These are phyloP conservation scores for Chrysolina americana DNA, from an alignment of 2,888 invertebrate species.

Conservation along the genomic window DNA sequence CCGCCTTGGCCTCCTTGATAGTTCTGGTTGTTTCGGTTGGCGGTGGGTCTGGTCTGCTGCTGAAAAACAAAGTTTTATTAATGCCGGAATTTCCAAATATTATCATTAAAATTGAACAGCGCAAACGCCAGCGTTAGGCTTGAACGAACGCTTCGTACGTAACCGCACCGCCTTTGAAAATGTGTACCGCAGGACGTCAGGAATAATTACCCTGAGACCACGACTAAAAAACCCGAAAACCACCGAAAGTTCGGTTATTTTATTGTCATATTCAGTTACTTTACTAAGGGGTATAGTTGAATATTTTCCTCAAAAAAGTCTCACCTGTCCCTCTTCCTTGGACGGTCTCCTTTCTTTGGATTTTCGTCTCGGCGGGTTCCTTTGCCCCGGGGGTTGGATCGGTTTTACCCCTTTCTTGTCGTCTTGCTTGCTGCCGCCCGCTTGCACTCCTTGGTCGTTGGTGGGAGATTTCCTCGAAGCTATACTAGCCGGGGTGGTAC, in stretches of 20 bases:
- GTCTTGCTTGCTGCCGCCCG: slow-evolving; percentile 67
- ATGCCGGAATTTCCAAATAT: neutral
- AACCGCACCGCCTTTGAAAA: too few species aligned
- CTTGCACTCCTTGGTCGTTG: slow-evolving; percentile 88
- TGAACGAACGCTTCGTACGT: too few species aligned
- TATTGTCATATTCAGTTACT: too few species aligned
- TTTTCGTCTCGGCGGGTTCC: slow-evolving; percentile 63
- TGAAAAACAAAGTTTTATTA: slow-evolving; percentile 38
- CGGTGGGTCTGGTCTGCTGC: slow-evolving; percentile 61
- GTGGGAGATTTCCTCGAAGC: slow-evolving; percentile 87
- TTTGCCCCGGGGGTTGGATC: slow-evolving; percentile 58
- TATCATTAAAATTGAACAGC: neutral
- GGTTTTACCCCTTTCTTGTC: slow-evolving; percentile 65
- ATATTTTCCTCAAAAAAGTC: neutral
- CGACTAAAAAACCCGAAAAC: too few species aligned
- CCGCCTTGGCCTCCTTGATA: slow-evolving; percentile 26
- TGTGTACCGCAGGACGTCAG: too few species aligned
- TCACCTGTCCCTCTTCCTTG: slow-evolving; percentile 52
- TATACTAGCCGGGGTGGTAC: slow-evolving; percentile 84
- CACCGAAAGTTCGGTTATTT: too few species aligned
- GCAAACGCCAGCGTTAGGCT: too few species aligned
- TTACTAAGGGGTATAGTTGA: too few species aligned
- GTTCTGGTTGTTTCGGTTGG: slow-evolving; percentile 56
- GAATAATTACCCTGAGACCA: too few species aligned
- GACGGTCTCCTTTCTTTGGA: slow-evolving; percentile 62